Evolutionary conservation across 2,797 vertebrate genomes (phyloP), one percentile per base, ranked within the genome.

Genomic region (Valencia hispanica): DNA sequence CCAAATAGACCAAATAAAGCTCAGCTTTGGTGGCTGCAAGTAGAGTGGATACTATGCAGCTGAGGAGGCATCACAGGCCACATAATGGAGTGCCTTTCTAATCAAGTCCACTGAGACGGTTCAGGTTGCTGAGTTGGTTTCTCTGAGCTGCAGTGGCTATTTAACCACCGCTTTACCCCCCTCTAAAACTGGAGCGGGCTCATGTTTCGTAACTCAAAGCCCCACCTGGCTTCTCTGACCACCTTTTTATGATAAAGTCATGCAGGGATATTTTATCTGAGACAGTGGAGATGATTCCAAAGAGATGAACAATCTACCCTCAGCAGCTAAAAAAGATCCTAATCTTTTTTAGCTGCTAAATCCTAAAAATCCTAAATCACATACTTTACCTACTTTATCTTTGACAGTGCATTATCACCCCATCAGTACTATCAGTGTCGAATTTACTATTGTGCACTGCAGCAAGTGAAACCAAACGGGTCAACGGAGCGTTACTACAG

Each of bases 91-190:
- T 72, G 80, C 57, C 81, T 91, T 91, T 89, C 88, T 88, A 81
- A 87, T 86, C 70, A 66, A 78, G 85, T 91, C 92, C 91, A 22
- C 89, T 53, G 92, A 93, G 93, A 92, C 84, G 87, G 85, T 50
- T 94, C 91, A 85, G 66, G 86, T 94, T 94, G 86, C 92, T 74
- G 25, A 18, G 65, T 43, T 70, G 14, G 30, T 91, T 91, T 91
- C 89, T 70, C 81, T 81, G 78, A 48, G 76, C 74, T 41, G 68
- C 72, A 68, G 77, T 32, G 74, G 77, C 80, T 85, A 84, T 89
- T 87, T 82, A 86, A 41, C 36, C 57, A 45, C 74, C 53, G 65
- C 79, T 85, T 79, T 68, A 68, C 59, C 71, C 74, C 84, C 72
- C 78, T 77, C 85, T 55, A 10, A 78, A 89, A 86, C 73, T 76